Percentiles rank a stretch among this genome's conserved stretches.
Evolutionary conservation across 1,140 invertebrate species (phyloP).

Genomic region (Ceratosolen solmsi): DNA sequence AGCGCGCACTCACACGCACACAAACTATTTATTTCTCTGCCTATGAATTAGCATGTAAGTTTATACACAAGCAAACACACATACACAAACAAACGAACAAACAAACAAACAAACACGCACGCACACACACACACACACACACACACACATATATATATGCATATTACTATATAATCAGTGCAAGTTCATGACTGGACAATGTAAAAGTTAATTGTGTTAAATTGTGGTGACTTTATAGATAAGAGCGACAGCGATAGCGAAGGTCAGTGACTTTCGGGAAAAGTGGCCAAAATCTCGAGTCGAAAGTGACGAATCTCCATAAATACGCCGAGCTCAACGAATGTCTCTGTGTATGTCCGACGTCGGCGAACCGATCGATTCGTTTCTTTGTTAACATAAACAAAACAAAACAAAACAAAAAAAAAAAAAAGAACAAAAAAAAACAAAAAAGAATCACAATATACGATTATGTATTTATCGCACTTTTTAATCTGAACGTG

Average conservation of each 20-base stretch:
- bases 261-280: constrained; percentile 79
- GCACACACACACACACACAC: background rate
- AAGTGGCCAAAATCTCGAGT: constrained; percentile 51
- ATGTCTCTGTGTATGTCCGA: constrained; percentile 38
- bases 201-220: constrained; percentile 51
- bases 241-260: constrained; percentile 94
- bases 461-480: constrained; percentile 23
- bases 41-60: background rate
- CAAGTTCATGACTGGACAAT: constrained; percentile 40
- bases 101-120: too few species aligned
- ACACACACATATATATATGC: background rate
- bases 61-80: background rate
- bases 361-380: constrained; percentile 45
- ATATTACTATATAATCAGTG: constrained; percentile 31
- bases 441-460: background rate
- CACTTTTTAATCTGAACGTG: constrained; percentile 27
- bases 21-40: background rate
- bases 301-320: constrained; percentile 52
- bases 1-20: background rate
- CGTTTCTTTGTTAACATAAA: constrained; percentile 37
- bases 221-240: constrained; percentile 74
- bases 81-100: too few species aligned
- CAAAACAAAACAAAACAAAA: background rate
- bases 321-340: constrained; percentile 48
- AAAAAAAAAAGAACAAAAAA: constrained; percentile 14